Conservation (phyloP, 2,888 invertebrate species). For the Hypsopygia costalis region DNA sequence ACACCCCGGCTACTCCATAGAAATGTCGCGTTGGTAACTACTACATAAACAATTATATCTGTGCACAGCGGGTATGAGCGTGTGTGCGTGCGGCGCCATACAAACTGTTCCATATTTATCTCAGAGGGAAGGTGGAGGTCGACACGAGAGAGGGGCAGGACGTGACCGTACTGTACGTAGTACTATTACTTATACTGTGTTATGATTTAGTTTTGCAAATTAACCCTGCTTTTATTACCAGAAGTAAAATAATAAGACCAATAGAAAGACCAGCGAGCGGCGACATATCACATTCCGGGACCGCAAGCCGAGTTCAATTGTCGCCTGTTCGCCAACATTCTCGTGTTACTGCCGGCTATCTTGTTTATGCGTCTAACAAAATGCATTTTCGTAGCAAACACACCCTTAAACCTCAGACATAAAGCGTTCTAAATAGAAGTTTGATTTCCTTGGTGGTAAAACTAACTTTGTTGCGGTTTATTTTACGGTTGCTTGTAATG, state of each 20-base stretch:
- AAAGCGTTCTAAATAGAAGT: slow-evolving; percentile 21
- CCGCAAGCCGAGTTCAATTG: slow-evolving; percentile 47
- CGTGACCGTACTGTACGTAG: too few relatives aligned
- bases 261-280: slow-evolving; percentile 37
- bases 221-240: too few relatives aligned
- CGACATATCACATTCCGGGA: slow-evolving; percentile 43
- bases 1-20: too few relatives aligned
- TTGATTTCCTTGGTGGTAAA: slow-evolving; percentile 14
- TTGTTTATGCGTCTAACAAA: slow-evolving; percentile 30
- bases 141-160: too few relatives aligned
- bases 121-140: too few relatives aligned
- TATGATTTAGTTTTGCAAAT: too few relatives aligned
- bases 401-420: slow-evolving; percentile 30
- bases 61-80: too few relatives aligned
- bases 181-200: too few relatives aligned
- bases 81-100: too few relatives aligned
- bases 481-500: slow-evolving; percentile 38
- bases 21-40: too few relatives aligned
- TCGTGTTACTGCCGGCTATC: slow-evolving; percentile 45
- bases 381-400: slow-evolving; percentile 26
- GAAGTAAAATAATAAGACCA: slow-evolving; percentile 20
- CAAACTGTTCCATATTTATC: too few relatives aligned
- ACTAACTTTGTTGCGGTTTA: slow-evolving; percentile 29
- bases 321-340: slow-evolving; percentile 44
- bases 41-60: too few relatives aligned